These are phyloP conservation scores for Sebastes itinus DNA, from an alignment of 2,797 vertebrate species.

Conservation along the genomic window DNA sequence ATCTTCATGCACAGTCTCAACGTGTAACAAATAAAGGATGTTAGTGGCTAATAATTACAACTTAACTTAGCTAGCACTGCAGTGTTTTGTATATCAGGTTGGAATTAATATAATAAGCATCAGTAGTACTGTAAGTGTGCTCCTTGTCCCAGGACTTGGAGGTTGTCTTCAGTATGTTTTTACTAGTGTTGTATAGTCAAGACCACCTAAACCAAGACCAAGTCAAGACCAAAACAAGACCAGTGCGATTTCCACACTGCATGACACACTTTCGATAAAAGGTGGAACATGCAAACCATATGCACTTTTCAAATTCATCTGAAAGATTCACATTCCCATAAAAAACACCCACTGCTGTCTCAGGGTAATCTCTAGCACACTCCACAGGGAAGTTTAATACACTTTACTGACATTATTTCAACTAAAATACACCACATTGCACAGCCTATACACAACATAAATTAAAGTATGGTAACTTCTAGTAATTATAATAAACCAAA, in stretches of 20 bases:
- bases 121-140: not conserved
- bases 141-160: not conserved
- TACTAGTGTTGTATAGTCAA: no score
- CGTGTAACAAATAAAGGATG: not conserved
- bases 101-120: not conserved
- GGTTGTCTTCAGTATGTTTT: not conserved
- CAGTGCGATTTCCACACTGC: no score
- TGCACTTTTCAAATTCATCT: no score
- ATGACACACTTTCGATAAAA: no score
- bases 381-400: no score
- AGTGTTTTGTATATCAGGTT: not conserved
- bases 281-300: no score
- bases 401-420: no score
- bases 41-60: not conserved
- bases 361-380: no score
- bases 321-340: no score
- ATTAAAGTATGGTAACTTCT: not conserved
- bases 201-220: no score
- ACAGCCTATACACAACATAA: not conserved
- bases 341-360: no score
- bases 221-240: no score
- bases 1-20: not conserved
- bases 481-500: not conserved
- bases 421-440: not conserved
- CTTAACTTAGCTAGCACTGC: not conserved